Percentiles rank a stretch among this genome's conserved stretches.
Evolutionary conservation across 1,140 invertebrate genomes (phyloP).

Genomic region (Aphaenogaster floridana): DNA sequence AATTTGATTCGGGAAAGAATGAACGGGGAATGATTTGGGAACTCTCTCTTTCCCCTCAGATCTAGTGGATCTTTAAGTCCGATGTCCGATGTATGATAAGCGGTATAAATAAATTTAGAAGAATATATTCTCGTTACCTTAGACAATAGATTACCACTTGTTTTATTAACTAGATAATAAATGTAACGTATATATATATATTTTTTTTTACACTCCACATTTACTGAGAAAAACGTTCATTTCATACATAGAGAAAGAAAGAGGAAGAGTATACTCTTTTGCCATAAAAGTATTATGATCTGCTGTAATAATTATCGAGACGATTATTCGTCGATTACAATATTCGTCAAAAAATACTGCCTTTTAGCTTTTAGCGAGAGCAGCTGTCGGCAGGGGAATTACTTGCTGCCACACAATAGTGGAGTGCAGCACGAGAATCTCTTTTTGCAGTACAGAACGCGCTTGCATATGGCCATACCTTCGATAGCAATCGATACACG

Average conservation of each 20-base stretch:
- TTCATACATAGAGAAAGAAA: not conserved
- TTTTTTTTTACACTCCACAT: not conserved
- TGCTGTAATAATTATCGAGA: not conserved
- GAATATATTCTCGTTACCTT: not conserved
- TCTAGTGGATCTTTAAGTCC: slow-evolving; percentile 5
- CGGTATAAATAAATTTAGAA: not conserved
- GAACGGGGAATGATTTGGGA: slow-evolving; percentile 70
- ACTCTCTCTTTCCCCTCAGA: slow-evolving; percentile 29
- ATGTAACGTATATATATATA: not conserved
- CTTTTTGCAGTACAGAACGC: not conserved
- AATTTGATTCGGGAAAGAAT: slow-evolving; percentile 78
- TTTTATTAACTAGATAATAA: slow-evolving; percentile 23
- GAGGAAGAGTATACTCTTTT: not conserved
- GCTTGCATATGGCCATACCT: slow-evolving; percentile 30
- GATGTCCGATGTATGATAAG: not conserved
- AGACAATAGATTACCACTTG: not conserved
- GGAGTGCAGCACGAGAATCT: not conserved
- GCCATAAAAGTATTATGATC: not conserved
- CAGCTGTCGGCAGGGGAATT: slow-evolving; percentile 39
- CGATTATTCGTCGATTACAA: not conserved
- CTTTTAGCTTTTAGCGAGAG: slow-evolving; percentile 15
- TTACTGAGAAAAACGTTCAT: not conserved
- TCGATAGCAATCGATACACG: slow-evolving; percentile 60
- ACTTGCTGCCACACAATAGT: not conserved
- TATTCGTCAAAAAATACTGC: slow-evolving; percentile 21